These are phyloP conservation scores for Papilio aristodemus DNA, from an alignment of 1,140 invertebrate genomes.

Conservation along the genomic window DNA sequence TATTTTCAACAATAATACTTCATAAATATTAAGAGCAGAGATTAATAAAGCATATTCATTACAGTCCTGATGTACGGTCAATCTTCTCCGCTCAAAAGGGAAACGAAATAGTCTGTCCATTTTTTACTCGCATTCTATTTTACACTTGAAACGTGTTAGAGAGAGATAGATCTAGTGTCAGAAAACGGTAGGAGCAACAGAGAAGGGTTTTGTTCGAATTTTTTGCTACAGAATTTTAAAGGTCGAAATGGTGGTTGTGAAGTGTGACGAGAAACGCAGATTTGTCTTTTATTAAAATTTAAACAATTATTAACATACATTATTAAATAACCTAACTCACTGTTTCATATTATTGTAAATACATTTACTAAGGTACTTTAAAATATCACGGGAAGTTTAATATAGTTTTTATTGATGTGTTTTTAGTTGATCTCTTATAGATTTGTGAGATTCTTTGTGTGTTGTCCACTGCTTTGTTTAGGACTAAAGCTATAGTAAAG, in stretches of 20 bases:
- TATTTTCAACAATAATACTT: neutral
- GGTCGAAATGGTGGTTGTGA: constrained; percentile 42
- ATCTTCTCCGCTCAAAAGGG: constrained; percentile 45
- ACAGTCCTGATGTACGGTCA: neutral
- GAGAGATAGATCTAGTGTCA: constrained; percentile 41
- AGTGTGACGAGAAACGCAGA: constrained; percentile 38
- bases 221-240: constrained; percentile 53
- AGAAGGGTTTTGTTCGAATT: constrained; percentile 43
- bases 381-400: no score
- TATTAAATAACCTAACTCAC: no score
- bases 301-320: neutral
- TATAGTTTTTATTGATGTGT: no score
- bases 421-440: no score
- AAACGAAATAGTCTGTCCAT: constrained; percentile 49
- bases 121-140: constrained; percentile 72
- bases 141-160: constrained; percentile 61
- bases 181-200: constrained; percentile 38
- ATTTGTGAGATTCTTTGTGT: neutral
- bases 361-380: no score
- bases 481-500: neutral
- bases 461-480: neutral
- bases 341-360: no score
- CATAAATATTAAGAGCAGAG: constrained; percentile 11
- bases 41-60: constrained; percentile 21
- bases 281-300: constrained; percentile 33